Percentiles rank a stretch among this genome's conserved stretches.
phyloP scores from a whole-genome alignment of 1,140 invertebrate genomes.

The Panagrolaimus sp. region DNA sequence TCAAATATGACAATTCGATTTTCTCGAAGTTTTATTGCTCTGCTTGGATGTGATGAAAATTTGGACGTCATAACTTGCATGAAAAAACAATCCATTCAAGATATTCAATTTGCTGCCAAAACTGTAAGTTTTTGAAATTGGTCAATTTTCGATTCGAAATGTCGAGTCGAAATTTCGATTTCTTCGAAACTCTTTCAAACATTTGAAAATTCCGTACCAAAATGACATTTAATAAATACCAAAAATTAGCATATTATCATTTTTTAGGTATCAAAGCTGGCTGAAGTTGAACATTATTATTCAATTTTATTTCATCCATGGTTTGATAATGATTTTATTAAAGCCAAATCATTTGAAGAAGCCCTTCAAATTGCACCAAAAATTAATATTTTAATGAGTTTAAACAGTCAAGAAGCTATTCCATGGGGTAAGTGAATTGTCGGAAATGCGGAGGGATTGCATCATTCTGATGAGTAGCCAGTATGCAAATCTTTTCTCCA shows the following conservation, averaged over 20 bases:
- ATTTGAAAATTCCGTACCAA: too few species aligned
- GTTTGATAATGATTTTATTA: not conserved
- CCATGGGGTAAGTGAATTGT: not conserved
- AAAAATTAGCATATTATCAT: too few species aligned
- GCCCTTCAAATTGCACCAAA: not conserved
- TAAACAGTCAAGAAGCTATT: not conserved
- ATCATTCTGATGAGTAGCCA: too few species aligned
- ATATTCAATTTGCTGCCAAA: not conserved
- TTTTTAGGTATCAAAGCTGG: too few species aligned
- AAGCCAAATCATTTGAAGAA: not conserved
- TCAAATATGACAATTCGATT: not conserved
- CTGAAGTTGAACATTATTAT: not conserved
- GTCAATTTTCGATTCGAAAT: too few species aligned
- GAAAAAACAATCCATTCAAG: not conserved
- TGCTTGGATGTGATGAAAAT: conserved; percentile 4
- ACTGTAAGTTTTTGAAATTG: not conserved
- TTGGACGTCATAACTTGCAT: not conserved
- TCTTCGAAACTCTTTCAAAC: too few species aligned
- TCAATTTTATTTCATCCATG: not conserved
- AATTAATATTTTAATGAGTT: not conserved
- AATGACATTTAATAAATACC: too few species aligned
- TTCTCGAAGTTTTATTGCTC: not conserved
- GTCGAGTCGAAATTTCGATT: not conserved
- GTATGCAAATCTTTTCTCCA: too few species aligned
- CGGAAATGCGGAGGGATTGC: too few species aligned